A percentile compares a stretch with the other conserved stretches of the same genome.
These are phyloP conservation scores for Peromyscus maniculatus DNA, from an alignment of 2,113 vertebrate species.

Conservation along the genomic window DNA sequence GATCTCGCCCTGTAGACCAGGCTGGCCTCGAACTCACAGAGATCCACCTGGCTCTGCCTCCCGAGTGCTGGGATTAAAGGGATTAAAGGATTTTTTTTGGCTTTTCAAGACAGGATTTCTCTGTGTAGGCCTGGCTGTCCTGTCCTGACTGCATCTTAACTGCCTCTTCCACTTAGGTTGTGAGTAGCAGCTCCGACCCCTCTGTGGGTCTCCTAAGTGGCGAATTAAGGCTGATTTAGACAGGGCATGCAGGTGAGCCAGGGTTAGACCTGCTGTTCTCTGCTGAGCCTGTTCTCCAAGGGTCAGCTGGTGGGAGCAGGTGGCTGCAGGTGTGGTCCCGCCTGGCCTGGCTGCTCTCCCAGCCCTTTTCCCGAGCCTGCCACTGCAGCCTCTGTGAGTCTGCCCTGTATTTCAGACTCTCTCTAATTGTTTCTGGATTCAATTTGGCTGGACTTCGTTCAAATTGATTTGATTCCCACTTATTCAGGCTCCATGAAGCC, in stretches of 20 bases:
- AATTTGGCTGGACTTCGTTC: conserved; percentile 64
- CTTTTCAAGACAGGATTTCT: not conserved
- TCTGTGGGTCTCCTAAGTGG: conserved; percentile 79
- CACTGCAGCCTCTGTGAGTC: not conserved
- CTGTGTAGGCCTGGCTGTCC: not conserved
- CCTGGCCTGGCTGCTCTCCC: not conserved
- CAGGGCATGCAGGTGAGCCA: conserved; percentile 71
- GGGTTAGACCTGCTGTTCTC: not conserved
- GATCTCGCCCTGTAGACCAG: too few relatives aligned
- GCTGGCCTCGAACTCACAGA: too few relatives aligned
- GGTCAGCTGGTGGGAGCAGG: not conserved
- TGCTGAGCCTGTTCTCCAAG: conserved; percentile 2
- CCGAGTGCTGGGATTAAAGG: too few relatives aligned
- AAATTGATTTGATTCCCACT: conserved; percentile 58
- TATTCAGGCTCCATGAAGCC: conserved; percentile 42
- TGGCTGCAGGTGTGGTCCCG: conserved; percentile 11
- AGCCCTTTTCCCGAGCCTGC: too few relatives aligned
- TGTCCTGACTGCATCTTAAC: conserved; percentile 79
- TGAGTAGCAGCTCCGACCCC: conserved; percentile 75
- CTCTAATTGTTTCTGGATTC: conserved; percentile 55
- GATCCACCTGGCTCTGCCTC: too few relatives aligned
- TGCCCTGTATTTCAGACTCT: conserved; percentile 22
- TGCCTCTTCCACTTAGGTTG: conserved; percentile 79
- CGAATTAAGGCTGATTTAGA: conserved; percentile 83
- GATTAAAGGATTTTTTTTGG: too few relatives aligned